These are phyloP conservation scores for Bubalus kerabau DNA, from an alignment of 2,113 vertebrate genomes.

Conservation along the genomic window DNA sequence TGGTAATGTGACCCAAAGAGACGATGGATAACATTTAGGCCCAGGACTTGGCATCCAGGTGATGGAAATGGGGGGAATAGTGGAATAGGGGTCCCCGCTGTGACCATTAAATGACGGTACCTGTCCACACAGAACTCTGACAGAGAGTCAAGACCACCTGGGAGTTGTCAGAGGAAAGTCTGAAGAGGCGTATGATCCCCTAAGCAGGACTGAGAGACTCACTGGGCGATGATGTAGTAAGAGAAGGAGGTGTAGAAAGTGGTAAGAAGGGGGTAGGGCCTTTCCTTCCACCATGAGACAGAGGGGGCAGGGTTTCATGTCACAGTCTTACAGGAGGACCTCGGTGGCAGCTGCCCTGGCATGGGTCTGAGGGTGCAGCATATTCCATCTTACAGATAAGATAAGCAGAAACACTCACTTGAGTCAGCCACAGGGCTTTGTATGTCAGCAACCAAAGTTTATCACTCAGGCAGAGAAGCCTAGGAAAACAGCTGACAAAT, in stretches of 20 bases:
- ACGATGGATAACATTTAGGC: neutral
- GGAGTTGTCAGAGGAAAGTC: neutral
- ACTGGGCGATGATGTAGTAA: too few species aligned
- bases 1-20: neutral
- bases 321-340: neutral
- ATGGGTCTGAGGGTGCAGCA: neutral
- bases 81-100: neutral
- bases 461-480: constrained; percentile 15
- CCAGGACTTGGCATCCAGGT: neutral
- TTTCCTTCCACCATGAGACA: neutral
- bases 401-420: neutral
- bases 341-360: neutral
- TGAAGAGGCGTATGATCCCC: neutral
- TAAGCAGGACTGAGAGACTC: neutral
- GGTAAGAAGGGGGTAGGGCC: too few species aligned
- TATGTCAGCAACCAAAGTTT: neutral
- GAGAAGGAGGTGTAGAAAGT: neutral
- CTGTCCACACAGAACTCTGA: neutral
- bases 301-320: neutral
- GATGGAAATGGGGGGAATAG: neutral
- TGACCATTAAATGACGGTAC: accelerated
- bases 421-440: neutral
- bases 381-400: neutral
- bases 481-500: neutral
- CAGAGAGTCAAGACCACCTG: neutral